phyloP scores from a whole-genome alignment of 2,888 invertebrate species.

The Phengaris alcon region DNA sequence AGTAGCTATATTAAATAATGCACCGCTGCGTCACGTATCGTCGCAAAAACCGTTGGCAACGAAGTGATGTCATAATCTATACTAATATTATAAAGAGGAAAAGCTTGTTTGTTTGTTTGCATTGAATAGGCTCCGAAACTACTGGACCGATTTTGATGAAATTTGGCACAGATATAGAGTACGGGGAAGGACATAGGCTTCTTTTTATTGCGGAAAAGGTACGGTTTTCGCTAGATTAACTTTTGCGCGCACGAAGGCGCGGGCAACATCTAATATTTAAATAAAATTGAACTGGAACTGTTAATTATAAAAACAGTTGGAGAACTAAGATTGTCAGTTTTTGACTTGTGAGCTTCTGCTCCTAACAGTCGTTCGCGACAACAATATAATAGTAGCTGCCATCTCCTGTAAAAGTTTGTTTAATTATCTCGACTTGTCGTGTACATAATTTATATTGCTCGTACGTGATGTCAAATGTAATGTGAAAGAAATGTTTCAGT shows the following conservation, averaged over 20 bases:
- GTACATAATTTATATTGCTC: constrained; percentile 12
- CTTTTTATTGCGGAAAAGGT: no score
- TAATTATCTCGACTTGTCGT: constrained; percentile 7
- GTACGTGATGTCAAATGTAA: not conserved
- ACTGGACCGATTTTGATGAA: no score
- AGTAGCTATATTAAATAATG: not conserved
- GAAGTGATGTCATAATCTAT: not conserved
- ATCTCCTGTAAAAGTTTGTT: not conserved
- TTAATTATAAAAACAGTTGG: constrained; percentile 18
- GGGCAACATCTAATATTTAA: not conserved
- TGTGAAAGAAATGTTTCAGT: not conserved
- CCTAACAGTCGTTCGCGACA: constrained; percentile 4
- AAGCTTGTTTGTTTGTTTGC: no score
- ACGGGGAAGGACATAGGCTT: no score
- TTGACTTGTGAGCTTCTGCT: not conserved
- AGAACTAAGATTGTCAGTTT: constrained; percentile 16
- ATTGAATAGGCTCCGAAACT: no score
- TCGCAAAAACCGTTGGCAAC: not conserved
- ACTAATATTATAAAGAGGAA: no score
- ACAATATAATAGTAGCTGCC: not conserved
- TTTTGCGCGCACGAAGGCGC: not conserved
- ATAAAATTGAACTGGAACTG: constrained; percentile 5
- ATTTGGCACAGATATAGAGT: no score
- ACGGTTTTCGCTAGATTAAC: no score
- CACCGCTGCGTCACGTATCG: no score